Evolutionary conservation across 2,113 vertebrate genomes (phyloP), one percentile per base, ranked within the genome.

Genomic region (Lepus timidus): DNA sequence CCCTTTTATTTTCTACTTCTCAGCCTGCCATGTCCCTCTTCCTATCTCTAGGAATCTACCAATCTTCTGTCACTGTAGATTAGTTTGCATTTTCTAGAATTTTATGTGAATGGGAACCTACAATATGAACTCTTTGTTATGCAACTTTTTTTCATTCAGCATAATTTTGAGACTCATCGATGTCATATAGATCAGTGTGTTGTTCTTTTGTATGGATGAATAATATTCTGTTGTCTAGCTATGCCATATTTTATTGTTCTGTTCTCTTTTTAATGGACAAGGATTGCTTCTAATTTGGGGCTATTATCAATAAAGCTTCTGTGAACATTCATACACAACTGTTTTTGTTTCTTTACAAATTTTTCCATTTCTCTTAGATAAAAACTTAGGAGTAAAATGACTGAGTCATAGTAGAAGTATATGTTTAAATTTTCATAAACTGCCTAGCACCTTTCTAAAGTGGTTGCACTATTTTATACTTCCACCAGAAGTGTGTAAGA

Each of bases 81-180:
- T 36, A 19, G 25, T 52, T 88, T 67, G 9, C 1, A 51, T 61
- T 93, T 90, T 88, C 3, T 70, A 85, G 36, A 90, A 71, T 67
- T 85, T 33, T 58, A 4, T 33, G 10, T 82, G 88, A 55, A 49
- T 82, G 44, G 8, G 31, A 79, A 83, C 25, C 3, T 85, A 12
- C 9, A 39, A 14, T 44, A 31, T 71, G 22, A 33, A 20, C 8
- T 83, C 10, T 70, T 76, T 81, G n/a, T 67, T 75, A 58, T 65
- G 25, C 85, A 22, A 83, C 78, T n/a, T 93, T 92, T n/a, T 94
- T 95, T 68, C 22, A 74, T 7, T 91, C 36, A 81, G 84, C 6
- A n/a, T 67, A 51, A 61, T 94, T 88, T 85, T 86, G 74, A 94
- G 64, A 91, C 81, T 94, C 33, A 65, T 36, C 14, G 6, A 22